Base-by-base conservation (phyloP, 2,113 vertebrate genomes). In the Cyanistes caeruleus region DNA sequence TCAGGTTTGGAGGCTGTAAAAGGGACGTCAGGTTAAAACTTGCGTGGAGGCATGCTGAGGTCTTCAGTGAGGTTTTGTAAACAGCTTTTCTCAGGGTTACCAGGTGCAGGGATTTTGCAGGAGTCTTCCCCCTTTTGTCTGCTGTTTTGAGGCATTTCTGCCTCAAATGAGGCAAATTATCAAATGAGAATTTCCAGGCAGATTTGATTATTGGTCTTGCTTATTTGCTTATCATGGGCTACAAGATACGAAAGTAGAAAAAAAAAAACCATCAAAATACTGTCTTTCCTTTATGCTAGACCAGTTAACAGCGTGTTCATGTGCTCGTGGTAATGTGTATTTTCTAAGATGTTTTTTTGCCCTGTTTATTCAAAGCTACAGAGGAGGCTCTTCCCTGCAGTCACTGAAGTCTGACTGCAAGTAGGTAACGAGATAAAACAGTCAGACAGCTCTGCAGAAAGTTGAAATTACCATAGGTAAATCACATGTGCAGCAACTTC, bases 21-120 rank as follows among this genome's bases (percentile, higher is more conserved):
- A 96, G 92, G 93, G 88, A 96, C 48, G 27, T 97, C 95, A 97
- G 93, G 93, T 97, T 94, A 90, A 96, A 96, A 96, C 92, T 90
- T 96, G 96, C 0, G 15, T 74, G 93, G 89, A 97, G 91, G 31
- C 75, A 28, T 58, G 93, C 72, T 0, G 67, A 94, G 78, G 86
- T 84, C 94, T 90, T 90, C 74, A 8, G 60, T 25, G 72, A 58
- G 91, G 89, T 84, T 95, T 95, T 89, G 64, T 70, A 31, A 90
- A 67, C 0, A 6, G 60, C 89, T 95, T 95, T 95, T 92, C 93
- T 72, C 86, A 48, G 89, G 39, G 30, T 65, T 84, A 13, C 76
- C 24, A 48, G 81, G 53, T 15, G 46, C 73, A 64, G 35, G 23
- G 64, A 1, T 90, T 84, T 81, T 7, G 9, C 20, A 60, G 64